Base-by-base conservation (phyloP, 1,140 invertebrate genomes). In the Caenorhabditis latens region DNA sequence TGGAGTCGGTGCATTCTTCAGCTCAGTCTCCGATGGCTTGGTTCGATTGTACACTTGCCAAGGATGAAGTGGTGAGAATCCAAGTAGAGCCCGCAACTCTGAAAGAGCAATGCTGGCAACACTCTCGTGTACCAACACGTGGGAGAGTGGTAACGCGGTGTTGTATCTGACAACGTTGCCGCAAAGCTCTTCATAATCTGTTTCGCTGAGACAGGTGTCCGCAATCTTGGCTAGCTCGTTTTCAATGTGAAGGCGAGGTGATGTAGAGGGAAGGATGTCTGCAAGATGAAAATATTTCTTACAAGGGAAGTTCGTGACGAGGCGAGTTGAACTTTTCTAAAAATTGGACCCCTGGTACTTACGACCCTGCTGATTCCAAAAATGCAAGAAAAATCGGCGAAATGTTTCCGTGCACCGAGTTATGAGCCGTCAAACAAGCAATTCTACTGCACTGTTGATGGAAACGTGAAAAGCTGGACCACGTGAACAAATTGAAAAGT, bases 141-240 rank as follows among this genome's bases (percentile, higher is more conserved):
- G 2, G 46, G n/a, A 21, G n/a, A 82, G 21, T 55, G 2, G 0
- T 50, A 42, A 14, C 9, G 53, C 75, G 9, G 16, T n/a, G 46
- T 11, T 32, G 13, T 5, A 14, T 50, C n/a, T 46, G 50, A 82
- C 43, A 21, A 19, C 7, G 46, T 82, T 50, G 75, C 75, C 75
- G 24, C 43, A n/a, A 13, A 82, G 14, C 53, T 82, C 7, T 24
- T 82, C 75, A 24, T n/a, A 82, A 82, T 82, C 40, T 11, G 9
- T 19, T 16, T 21, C 46, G 42, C 16, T 48, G n/a, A 82, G 21
- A 42, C 75, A 50, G 46, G 46, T 21, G 3, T 21, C n/a, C n/a
- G 75, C 42, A 9, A 82, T 82, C 46, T 82, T 82, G 42, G 75
- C 32, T n/a, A 82, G 75, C 53, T 82, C 75, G 8, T 46, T 24